Evolutionary conservation across 2,888 invertebrate genomes (phyloP).

Genomic region (Aleiodes testaceus): DNA sequence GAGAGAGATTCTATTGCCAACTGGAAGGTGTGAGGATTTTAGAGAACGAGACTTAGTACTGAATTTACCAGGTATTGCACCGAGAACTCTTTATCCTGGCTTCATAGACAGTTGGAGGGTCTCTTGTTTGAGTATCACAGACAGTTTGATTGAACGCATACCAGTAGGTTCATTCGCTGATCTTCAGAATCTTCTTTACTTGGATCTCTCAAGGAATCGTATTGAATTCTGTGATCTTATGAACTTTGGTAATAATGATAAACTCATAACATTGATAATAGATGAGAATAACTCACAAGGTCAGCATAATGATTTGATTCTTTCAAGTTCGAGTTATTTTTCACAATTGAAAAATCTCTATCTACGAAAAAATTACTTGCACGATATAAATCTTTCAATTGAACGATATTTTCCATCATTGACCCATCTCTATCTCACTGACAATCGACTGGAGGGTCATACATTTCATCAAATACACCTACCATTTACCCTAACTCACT

Average conservation of each 20-base stretch:
- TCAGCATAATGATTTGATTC: conserved; percentile 41
- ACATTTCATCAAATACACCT: conserved; percentile 53
- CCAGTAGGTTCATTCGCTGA: conserved; percentile 54
- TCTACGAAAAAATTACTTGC: conserved; percentile 56
- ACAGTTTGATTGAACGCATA: conserved; percentile 56
- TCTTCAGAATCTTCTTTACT: conserved; percentile 58
- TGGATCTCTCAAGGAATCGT: conserved; percentile 61
- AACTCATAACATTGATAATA: conserved; percentile 56
- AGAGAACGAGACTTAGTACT: conserved; percentile 52
- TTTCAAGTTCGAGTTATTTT: conserved; percentile 53
- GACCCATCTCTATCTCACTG: conserved; percentile 61
- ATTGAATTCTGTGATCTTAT: conserved; percentile 60
- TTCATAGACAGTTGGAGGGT: conserved; percentile 58
- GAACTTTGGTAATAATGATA: conserved; percentile 55
- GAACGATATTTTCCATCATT: conserved; percentile 56
- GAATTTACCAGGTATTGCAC: conserved; percentile 52
- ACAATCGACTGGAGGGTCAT: conserved; percentile 57
- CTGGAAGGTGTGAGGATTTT: conserved; percentile 59
- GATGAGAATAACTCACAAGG: conserved; percentile 56
- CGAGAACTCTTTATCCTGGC: conserved; percentile 51
- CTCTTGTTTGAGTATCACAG: conserved; percentile 57
- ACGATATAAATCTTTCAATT: conserved; percentile 53
- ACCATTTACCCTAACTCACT: conserved; percentile 57
- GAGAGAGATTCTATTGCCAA: conserved; percentile 53
- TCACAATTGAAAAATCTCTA: conserved; percentile 59